Base-by-base conservation (phyloP, 92 coral and sea anemone species). In the Heteractis magnifica region DNA sequence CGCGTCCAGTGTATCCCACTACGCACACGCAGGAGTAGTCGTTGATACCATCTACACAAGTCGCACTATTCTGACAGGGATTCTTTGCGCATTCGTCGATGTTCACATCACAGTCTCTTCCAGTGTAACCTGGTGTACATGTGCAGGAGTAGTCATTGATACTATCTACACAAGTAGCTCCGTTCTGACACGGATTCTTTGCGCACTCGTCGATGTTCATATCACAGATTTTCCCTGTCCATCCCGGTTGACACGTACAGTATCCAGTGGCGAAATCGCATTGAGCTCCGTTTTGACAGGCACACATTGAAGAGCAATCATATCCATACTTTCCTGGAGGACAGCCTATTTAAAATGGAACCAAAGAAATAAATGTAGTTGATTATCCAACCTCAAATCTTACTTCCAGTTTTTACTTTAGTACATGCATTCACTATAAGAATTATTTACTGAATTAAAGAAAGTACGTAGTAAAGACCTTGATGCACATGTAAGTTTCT, bases 171-270 rank as follows among this genome's bases (percentile, higher is more conserved):
- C 92, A 88, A 41, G 89, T 81, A 12, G 86, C 87, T 12, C 94
- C 95, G 56, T 92, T 93, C 49, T 77, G 70, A 82, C 98, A 94
- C 0, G 90, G 90, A 44, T 85, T 84, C 34, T 82, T 56, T 13
- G 70, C 55, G 71, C 98, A 94, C 8, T 89, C 88, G 65, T 91
- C 86, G 49, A 85, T 86, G 62, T 75, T 81, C 9, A 56, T 76
- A 16, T 88, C 88, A 59, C 98, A 94, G 74, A 80, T 75, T 5
- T 62, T 84, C 4, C 98, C 98, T 8, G 58, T 76, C 16, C 26
- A 77, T 51, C 80, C 80, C 5, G 80, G 80, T 53, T 75, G 21
- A 23, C 79, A 75, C 14, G 34, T 34, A 44, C 79, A 75, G 79
- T 34, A 75, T 11, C 51, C 79, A 51, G 79, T 75, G 9, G 51